Percentiles rank a stretch among this genome's conserved stretches.
phyloP scores from a whole-genome alignment of 1,140 invertebrate genomes.

The Rhyacophila brunnea region DNA sequence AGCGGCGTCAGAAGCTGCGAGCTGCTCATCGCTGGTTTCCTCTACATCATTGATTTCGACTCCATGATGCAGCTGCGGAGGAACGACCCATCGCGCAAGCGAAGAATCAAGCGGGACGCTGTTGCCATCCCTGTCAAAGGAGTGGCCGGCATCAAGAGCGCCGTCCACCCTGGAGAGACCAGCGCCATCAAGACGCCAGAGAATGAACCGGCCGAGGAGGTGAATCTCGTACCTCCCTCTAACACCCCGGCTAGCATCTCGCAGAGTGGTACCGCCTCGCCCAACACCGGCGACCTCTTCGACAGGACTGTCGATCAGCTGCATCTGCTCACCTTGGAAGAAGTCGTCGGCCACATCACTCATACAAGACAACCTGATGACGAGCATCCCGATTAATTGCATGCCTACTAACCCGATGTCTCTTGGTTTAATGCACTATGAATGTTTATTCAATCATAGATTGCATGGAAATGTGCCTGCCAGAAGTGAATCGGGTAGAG shows the following conservation, averaged over 20 bases:
- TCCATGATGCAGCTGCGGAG: constrained; percentile 83
- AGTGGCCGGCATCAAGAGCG: constrained; percentile 36
- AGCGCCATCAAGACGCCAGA: constrained; percentile 22
- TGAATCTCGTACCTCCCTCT: constrained; percentile 14
- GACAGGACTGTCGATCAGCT: constrained; percentile 17
- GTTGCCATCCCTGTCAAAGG: constrained; percentile 78
- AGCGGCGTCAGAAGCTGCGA: constrained; percentile 75
- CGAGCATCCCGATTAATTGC: too few relatives aligned
- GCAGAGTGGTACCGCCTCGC: constrained; percentile 17
- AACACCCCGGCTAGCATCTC: constrained; percentile 16
- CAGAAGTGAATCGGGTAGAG: too few relatives aligned
- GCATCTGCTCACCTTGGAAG: constrained; percentile 6
- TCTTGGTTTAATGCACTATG: too few relatives aligned
- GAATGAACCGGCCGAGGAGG: constrained; percentile 8
- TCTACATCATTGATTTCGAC: constrained; percentile 90
- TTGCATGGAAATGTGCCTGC: too few relatives aligned
- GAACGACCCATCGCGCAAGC: constrained; percentile 76
- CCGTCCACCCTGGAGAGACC: not conserved
- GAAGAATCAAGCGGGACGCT: constrained; percentile 83
- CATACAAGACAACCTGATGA: too few relatives aligned
- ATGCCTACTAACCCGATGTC: too few relatives aligned
- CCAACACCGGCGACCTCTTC: constrained; percentile 6
- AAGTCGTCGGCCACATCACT: constrained; percentile 3
- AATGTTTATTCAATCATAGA: too few relatives aligned
- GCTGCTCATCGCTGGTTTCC: constrained; percentile 86